These are phyloP conservation scores for Agrotis ipsilon DNA, from an alignment of 2,888 invertebrate genomes.

Conservation along the genomic window DNA sequence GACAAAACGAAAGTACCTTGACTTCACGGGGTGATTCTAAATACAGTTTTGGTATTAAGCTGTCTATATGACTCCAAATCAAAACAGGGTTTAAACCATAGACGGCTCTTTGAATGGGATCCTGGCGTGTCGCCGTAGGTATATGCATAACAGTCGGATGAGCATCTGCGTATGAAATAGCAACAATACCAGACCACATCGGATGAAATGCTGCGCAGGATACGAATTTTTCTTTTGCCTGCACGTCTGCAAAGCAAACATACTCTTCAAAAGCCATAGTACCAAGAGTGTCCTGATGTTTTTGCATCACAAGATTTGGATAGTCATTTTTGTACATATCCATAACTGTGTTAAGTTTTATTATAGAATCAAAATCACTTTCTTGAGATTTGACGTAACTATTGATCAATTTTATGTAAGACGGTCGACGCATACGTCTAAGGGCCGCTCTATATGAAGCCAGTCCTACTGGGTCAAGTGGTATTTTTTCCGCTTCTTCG, in stretches of 20 bases:
- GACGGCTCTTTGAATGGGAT: conserved; percentile 90
- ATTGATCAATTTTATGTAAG: conserved; percentile 81
- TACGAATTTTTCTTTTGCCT: conserved; percentile 93
- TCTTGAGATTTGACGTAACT: conserved; percentile 74
- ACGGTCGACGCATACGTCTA: conserved; percentile 79
- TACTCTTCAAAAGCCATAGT: conserved; percentile 88
- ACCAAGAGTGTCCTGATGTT: conserved; percentile 76
- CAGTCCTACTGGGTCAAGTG: conserved; percentile 80
- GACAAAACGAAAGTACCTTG: conserved; percentile 92
- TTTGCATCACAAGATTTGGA: conserved; percentile 83
- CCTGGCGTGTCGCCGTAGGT: conserved; percentile 78
- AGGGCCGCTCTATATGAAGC: conserved; percentile 77
- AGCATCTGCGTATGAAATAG: conserved; percentile 92
- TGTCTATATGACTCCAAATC: conserved; percentile 94
- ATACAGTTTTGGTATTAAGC: conserved; percentile 93
- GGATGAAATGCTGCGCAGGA: conserved; percentile 94
- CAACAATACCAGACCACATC: conserved; percentile 93
- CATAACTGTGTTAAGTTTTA: conserved; percentile 88
- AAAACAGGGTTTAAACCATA: conserved; percentile 93
- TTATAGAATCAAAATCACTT: conserved; percentile 79
- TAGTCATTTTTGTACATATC: conserved; percentile 93
- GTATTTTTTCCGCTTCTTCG: conserved; percentile 65
- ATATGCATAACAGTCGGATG: conserved; percentile 88
- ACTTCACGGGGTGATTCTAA: conserved; percentile 93
- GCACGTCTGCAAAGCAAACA: conserved; percentile 93